Percentiles rank a stretch among this genome's conserved stretches.
These are phyloP conservation scores for Theretra japonica DNA, from an alignment of 2,888 invertebrate species.

Conservation along the genomic window DNA sequence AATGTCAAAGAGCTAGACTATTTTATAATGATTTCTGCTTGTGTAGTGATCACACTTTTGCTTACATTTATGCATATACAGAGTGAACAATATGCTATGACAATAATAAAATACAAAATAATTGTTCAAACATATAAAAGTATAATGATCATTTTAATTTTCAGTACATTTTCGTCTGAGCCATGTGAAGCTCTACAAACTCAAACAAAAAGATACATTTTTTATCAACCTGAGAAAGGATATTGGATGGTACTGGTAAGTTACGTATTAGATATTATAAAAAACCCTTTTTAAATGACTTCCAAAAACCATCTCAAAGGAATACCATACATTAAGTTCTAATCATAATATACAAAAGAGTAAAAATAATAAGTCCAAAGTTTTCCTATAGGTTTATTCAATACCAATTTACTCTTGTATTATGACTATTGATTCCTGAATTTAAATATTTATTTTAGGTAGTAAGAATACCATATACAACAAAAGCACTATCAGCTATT, in stretches of 20 bases:
- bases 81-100: neutral
- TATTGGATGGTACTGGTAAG: conserved; percentile 96
- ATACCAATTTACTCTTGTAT: too few relatives aligned
- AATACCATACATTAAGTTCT: too few relatives aligned
- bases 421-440: too few relatives aligned
- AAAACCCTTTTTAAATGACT: too few relatives aligned
- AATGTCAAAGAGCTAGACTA: too few relatives aligned
- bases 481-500: conserved; percentile 87
- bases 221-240: conserved; percentile 93
- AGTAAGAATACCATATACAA: conserved; percentile 89
- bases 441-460: conserved; percentile 82
- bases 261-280: conserved; percentile 11
- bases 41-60: too few relatives aligned
- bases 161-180: conserved; percentile 91
- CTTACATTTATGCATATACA: neutral
- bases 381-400: too few relatives aligned
- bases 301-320: too few relatives aligned
- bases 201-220: conserved; percentile 94
- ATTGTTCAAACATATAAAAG: neutral
- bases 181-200: conserved; percentile 95
- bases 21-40: too few relatives aligned
- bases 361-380: too few relatives aligned
- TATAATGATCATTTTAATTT: conserved; percentile 46
- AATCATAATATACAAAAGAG: too few relatives aligned
- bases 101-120: neutral